Base-by-base conservation (phyloP, 2,113 vertebrate species). In the Holacanthus passer region DNA sequence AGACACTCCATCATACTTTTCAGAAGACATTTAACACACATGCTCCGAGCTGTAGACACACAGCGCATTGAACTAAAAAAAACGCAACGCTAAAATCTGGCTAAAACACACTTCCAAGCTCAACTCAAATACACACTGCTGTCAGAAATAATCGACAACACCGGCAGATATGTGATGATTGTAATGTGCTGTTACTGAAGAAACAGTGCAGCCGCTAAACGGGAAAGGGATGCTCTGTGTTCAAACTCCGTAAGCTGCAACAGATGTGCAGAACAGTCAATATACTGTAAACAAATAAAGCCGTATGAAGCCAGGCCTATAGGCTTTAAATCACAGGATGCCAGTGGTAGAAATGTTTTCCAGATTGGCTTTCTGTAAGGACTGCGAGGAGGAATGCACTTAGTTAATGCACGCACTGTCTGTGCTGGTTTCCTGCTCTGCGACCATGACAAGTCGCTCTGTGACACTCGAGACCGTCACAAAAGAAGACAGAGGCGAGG, bases 251-350 rank as follows among this genome's bases (percentile, higher is more conserved):
- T 82, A 83, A 88, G 31, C 69, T 75, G 52, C 78, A 86, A 84
- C 84, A 91, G 82, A 91, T 91, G 91, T 91, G 77, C 53, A 52
- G 58, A 72, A 66, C 80, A 87, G 83, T 84, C 72, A 70, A 87
- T 59, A 82, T 37, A 76, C 73, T 71, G 77, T 81, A 81, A 91
- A 91, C 91, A 90, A 87, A 88, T 81, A 85, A 78, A 88, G 79
- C 52, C 64, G 29, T 69, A 64, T 37, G 81, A 79, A 79, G 70
- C 55, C 11, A 8, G 10, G 58, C 32, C 47, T 53, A 70, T 47
- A 37, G 48, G 47, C 35, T 55, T 56, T 73, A 73, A 77, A 81
- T 86, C 73, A 80, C 14, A 63, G 71, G 41, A 76, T 68, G 37
- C 53, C 76, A 67, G 58, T 17, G 39, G 69, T 20, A 62, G 43